phyloP scores from a whole-genome alignment of 1,140 invertebrate species.

The Drosophila insularis region DNA sequence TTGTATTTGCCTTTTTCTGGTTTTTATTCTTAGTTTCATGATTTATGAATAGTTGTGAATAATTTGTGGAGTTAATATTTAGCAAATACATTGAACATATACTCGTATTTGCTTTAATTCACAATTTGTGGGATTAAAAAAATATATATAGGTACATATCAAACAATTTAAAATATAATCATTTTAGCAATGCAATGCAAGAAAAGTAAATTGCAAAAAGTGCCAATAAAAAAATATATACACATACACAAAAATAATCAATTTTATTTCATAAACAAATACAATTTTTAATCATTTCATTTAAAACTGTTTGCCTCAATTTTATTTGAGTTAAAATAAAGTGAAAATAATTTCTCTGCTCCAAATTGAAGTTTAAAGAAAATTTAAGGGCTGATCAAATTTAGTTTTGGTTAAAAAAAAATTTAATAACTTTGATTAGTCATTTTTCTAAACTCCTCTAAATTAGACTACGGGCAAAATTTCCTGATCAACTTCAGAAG shows the following conservation, averaged over 20 bases:
- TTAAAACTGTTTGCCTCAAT: too few species aligned
- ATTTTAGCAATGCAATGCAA: not conserved
- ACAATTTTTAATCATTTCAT: not conserved
- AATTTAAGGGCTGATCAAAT: too few species aligned
- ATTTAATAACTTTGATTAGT: too few species aligned
- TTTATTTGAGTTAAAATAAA: too few species aligned
- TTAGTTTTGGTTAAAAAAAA: too few species aligned
- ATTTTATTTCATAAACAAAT: not conserved
- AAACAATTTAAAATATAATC: not conserved
- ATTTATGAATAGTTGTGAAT: conserved; percentile 34
- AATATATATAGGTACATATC: too few species aligned
- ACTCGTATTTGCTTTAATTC: conserved; percentile 6
- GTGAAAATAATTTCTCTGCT: too few species aligned
- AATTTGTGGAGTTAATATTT: conserved; percentile 46
- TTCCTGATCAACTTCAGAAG: too few species aligned
- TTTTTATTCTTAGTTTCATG: conserved; percentile 16
- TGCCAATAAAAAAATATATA: not conserved
- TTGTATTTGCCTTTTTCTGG: conserved; percentile 17
- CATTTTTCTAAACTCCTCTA: too few species aligned
- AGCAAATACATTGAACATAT: conserved; percentile 25
- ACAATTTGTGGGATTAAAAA: conserved; percentile 4
- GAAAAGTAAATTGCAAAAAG: not conserved
- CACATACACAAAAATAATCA: not conserved
- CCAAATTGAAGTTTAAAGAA: too few species aligned
- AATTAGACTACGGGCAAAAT: too few species aligned